phyloP scores from a whole-genome alignment of 2,113 vertebrate species.

The Irena cyanogastra region DNA sequence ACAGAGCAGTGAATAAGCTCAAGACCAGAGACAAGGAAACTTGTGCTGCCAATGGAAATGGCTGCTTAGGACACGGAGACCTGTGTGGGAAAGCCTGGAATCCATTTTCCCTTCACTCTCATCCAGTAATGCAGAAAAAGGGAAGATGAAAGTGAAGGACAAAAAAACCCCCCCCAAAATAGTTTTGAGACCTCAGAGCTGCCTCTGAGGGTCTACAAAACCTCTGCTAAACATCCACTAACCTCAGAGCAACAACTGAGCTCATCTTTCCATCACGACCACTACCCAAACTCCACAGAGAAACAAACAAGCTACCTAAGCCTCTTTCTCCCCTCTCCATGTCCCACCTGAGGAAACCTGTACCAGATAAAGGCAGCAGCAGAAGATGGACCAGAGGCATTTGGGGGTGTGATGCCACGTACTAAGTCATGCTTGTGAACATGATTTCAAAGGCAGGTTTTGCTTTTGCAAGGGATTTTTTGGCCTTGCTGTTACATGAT shows the following conservation, averaged over 20 bases:
- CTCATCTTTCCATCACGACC: background rate
- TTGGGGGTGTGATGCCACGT: background rate
- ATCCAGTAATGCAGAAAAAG: background rate
- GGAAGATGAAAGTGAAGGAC: background rate
- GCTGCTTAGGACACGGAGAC: background rate
- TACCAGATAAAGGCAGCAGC: background rate
- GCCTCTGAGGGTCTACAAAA: background rate
- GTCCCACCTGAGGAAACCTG: background rate
- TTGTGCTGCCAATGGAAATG: background rate
- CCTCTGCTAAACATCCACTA: background rate
- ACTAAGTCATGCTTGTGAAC: background rate
- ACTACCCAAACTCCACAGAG: background rate
- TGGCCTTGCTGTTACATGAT: background rate
- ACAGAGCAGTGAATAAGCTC: background rate
- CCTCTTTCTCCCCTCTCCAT: background rate
- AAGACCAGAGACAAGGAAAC: background rate
- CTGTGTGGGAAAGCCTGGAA: background rate
- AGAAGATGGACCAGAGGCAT: background rate
- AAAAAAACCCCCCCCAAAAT: background rate
- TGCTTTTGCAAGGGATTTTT: background rate
- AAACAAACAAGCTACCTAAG: background rate
- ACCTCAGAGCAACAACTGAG: background rate
- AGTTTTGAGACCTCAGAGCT: background rate
- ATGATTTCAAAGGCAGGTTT: background rate
- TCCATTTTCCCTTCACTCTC: background rate